phyloP scores from a whole-genome alignment of 2,888 invertebrate species.

The Creontiades dilutus region DNA sequence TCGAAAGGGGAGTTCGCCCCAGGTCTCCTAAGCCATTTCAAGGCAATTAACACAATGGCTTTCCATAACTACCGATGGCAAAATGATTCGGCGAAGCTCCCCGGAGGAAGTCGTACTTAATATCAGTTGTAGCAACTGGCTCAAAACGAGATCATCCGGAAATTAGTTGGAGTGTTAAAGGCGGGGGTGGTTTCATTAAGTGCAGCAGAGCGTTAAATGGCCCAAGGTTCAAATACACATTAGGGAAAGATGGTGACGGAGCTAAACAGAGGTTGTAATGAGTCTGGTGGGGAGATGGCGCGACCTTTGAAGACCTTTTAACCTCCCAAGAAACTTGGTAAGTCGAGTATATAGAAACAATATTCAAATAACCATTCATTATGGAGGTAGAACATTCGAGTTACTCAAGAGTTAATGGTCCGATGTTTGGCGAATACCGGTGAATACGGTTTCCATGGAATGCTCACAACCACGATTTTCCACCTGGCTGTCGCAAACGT shows the following conservation, averaged over 20 bases:
- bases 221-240: not conserved
- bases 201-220: slow-evolving; percentile 20
- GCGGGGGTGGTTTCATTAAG: not conserved
- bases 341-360: too few relatives aligned
- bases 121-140: slow-evolving; percentile 43
- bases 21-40: not conserved
- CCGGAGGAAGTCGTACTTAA: not conserved
- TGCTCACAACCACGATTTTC: too few relatives aligned
- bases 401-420: too few relatives aligned
- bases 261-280: not conserved
- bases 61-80: slow-evolving; percentile 13
- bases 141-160: slow-evolving; percentile 24
- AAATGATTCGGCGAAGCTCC: slow-evolving; percentile 33
- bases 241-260: not conserved
- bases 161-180: not conserved
- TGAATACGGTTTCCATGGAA: too few relatives aligned
- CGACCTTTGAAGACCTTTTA: too few relatives aligned
- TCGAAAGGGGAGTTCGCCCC: not conserved
- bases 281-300: too few relatives aligned
- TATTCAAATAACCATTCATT: too few relatives aligned
- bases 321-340: too few relatives aligned
- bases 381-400: too few relatives aligned
- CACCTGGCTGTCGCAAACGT: too few relatives aligned
- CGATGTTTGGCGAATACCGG: too few relatives aligned
- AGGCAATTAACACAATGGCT: slow-evolving; percentile 49